Percentiles rank a stretch among this genome's conserved stretches.
Evolutionary conservation across 2,113 vertebrate species (phyloP).

Genomic region (Oostethus manadensis): DNA sequence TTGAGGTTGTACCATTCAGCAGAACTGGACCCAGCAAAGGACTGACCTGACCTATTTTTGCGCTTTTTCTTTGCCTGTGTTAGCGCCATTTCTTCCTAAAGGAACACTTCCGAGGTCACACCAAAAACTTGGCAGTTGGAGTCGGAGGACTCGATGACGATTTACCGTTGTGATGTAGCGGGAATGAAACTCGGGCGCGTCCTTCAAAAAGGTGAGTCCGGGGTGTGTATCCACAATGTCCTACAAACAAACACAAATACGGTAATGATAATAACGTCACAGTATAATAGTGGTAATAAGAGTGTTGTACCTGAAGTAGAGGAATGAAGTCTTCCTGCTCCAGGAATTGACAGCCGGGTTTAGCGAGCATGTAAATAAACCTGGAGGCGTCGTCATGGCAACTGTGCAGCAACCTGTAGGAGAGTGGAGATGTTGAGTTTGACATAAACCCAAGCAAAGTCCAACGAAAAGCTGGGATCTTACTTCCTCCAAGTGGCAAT

Average conservation of each 20-base stretch:
- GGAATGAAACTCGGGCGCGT: slow-evolving; percentile 97
- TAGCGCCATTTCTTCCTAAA: too few species aligned
- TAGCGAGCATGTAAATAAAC: slow-evolving; percentile 86
- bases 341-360: slow-evolving; percentile 82
- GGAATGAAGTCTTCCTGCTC: slow-evolving; percentile 97
- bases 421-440: not conserved
- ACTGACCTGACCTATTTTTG: too few species aligned
- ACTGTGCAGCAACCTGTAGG: slow-evolving; percentile 81
- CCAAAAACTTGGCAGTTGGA: too few species aligned
- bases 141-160: too few species aligned
- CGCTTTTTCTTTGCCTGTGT: too few species aligned
- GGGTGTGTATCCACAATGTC: slow-evolving; percentile 97
- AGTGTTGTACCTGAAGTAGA: slow-evolving; percentile 82
- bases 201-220: slow-evolving; percentile 95
- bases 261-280: not conserved
- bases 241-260: slow-evolving; percentile 68
- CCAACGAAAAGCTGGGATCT: slow-evolving; percentile 38
- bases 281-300: not conserved
- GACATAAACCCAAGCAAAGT: not conserved
- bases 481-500: slow-evolving; percentile 93
- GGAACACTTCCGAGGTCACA: too few species aligned
- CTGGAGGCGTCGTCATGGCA: slow-evolving; percentile 91
- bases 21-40: too few species aligned
- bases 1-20: too few species aligned
- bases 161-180: slow-evolving; percentile 96